phyloP scores from a whole-genome alignment of 1,140 invertebrate species.

The Apis cerana region DNA sequence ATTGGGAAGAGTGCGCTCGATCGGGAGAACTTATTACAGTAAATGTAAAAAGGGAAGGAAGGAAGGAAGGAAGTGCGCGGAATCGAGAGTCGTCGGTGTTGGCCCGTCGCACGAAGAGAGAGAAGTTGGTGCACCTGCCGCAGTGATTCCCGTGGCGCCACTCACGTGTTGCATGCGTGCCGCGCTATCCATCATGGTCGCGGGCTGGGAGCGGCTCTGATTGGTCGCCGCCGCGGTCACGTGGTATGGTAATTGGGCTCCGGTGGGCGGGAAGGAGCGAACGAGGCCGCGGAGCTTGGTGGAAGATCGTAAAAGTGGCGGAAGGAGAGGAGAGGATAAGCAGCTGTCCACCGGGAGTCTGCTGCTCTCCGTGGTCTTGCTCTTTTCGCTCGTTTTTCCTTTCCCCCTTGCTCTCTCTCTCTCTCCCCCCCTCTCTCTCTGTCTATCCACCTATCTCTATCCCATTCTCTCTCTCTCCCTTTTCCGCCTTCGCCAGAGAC shows the following conservation, averaged over 20 bases:
- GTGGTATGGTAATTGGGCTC: constrained; percentile 83
- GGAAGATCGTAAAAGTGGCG: constrained; percentile 78
- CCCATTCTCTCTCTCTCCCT: constrained; percentile 22
- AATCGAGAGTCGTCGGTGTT: background rate
- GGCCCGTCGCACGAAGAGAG: constrained; percentile 31
- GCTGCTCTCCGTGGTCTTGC: constrained; percentile 56
- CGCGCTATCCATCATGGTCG: constrained; percentile 84
- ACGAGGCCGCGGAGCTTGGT: constrained; percentile 70
- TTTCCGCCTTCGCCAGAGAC: no score
- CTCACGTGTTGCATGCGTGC: constrained; percentile 79
- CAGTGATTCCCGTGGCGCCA: constrained; percentile 77
- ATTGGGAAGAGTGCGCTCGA: no score
- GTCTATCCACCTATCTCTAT: constrained; percentile 29
- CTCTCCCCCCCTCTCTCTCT: constrained; percentile 44
- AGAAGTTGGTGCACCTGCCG: constrained; percentile 79
- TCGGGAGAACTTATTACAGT: no score
- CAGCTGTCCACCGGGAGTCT: constrained; percentile 68
- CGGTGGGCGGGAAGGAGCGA: constrained; percentile 80
- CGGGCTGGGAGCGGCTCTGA: constrained; percentile 79
- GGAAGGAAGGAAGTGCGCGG: background rate
- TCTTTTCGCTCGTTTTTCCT: constrained; percentile 60
- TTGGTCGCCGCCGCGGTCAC: constrained; percentile 82
- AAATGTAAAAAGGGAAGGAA: background rate
- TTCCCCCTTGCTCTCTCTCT: constrained; percentile 43
- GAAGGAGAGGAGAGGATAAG: constrained; percentile 75